Conservation (phyloP, 2,797 vertebrate genomes). For the Hypotaenidia philippensis region DNA sequence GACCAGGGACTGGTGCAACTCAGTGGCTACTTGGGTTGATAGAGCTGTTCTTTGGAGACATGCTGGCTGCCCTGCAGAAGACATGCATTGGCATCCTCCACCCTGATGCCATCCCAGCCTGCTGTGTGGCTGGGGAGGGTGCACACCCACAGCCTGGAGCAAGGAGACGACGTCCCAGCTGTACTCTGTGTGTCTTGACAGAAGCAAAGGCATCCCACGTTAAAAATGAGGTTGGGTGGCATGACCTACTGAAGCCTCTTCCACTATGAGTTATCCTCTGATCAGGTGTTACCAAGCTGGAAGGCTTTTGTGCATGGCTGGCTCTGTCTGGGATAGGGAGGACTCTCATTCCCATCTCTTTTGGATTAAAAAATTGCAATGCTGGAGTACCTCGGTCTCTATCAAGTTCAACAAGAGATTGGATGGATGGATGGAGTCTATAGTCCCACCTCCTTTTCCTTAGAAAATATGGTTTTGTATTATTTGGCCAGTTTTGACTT, state of each 20-base stretch:
- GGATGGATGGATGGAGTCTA: not conserved
- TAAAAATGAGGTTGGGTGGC: fast-evolving
- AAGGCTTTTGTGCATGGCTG: not conserved
- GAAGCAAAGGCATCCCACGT: fast-evolving
- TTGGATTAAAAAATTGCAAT: not conserved
- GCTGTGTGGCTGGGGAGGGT: fast-evolving
- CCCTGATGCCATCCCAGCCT: not conserved
- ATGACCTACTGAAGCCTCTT: not conserved
- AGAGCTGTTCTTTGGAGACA: not conserved
- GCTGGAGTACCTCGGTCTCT: not conserved
- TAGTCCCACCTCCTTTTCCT: not conserved
- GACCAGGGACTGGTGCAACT: fast-evolving
- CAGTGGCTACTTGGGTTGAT: not conserved
- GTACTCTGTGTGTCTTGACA: fast-evolving
- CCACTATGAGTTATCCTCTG: not conserved
- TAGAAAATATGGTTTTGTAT: not conserved
- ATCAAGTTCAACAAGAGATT: not conserved
- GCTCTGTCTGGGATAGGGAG: not conserved
- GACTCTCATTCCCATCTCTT: not conserved
- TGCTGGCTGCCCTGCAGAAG: not conserved
- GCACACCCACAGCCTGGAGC: not conserved
- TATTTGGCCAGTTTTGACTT: not conserved
- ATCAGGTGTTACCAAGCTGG: not conserved
- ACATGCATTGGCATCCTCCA: not conserved
- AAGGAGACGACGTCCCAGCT: not conserved